Evolutionary conservation across 1,140 invertebrate genomes (phyloP).

Genomic region (Rhopalosiphum maidis): DNA sequence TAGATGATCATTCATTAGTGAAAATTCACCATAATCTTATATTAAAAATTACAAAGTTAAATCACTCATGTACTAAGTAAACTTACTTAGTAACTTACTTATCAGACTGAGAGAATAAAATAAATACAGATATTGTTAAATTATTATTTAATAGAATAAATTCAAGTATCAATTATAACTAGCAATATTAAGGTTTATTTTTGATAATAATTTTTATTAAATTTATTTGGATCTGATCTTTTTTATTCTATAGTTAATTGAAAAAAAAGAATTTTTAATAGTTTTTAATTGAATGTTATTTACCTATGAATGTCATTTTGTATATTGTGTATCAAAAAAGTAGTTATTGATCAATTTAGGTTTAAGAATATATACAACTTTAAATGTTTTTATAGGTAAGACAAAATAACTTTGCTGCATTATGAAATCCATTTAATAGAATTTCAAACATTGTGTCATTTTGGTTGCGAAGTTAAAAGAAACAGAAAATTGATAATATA

Average conservation of each 20-base stretch:
- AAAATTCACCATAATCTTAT: too few relatives aligned
- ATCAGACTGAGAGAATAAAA: too few relatives aligned
- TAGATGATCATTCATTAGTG: too few relatives aligned
- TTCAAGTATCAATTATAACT: too few relatives aligned
- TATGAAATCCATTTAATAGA: neutral
- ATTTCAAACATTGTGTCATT: neutral
- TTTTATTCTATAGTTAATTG: too few relatives aligned
- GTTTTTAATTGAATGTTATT: neutral
- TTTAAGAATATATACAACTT: neutral
- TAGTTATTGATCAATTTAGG: neutral
- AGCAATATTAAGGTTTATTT: neutral
- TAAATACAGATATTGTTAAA: neutral
- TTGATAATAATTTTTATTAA: neutral
- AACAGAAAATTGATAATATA: neutral
- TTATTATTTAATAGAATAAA: neutral
- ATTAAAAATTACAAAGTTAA: too few relatives aligned
- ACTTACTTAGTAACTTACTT: too few relatives aligned
- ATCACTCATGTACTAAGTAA: too few relatives aligned
- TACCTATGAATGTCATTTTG: neutral
- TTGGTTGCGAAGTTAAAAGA: neutral
- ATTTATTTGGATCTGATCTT: neutral
- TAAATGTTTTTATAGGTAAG: neutral
- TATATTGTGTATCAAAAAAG: neutral
- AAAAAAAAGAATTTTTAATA: too few relatives aligned
- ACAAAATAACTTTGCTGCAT: neutral